Evolutionary conservation across 2,113 vertebrate genomes (phyloP), one percentile per base, ranked within the genome.

Genomic region (Esox niger): DNA sequence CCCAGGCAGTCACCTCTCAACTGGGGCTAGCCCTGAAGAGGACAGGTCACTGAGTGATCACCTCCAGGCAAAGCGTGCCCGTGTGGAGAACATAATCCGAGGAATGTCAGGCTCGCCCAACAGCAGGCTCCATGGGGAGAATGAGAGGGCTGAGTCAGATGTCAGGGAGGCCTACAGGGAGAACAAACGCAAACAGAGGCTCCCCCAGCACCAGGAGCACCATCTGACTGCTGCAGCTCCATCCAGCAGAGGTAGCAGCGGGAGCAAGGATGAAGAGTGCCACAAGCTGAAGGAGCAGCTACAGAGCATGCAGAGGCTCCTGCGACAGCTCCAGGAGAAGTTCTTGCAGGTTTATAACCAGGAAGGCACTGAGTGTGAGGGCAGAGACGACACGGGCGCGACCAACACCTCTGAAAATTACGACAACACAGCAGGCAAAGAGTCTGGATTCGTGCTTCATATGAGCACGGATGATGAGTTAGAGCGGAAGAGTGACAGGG

Each of bases 41-140:
- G 88, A 93, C 21, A 89, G 91, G 47, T 86, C 90, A 10, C 31
- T 89, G 0, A 71, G 86, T 0, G 92, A 95, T 62, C 91, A 95
- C 47, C 68, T 94, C 70, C 89, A 69, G 82, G 95, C 94, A 26
- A 98, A 98, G 76, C 88, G 94, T 31, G 94, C 96, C 67, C 88
- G 96, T 62, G 96, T 98, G 68, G 96, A 98, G 83, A 96, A 95
- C 84, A 97, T 96, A 46, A 88, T 97, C 76, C 89, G 81, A 76
- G 93, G 95, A 35, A 97, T 97, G 92, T 91, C 85, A 1, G 86
- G 92, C 17, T 91, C 92, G 56, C 91, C 93, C 15, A 79, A 74
- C n/a, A 70, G 86, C 20, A 73, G 67, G 31, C 71, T 32, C 0
- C 75, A 75, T 0, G 74, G 23, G 17, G 89, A 91, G 57, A 62